Conservation (phyloP, 2,797 vertebrate species). For the Odontamblyopus lacepedii region DNA sequence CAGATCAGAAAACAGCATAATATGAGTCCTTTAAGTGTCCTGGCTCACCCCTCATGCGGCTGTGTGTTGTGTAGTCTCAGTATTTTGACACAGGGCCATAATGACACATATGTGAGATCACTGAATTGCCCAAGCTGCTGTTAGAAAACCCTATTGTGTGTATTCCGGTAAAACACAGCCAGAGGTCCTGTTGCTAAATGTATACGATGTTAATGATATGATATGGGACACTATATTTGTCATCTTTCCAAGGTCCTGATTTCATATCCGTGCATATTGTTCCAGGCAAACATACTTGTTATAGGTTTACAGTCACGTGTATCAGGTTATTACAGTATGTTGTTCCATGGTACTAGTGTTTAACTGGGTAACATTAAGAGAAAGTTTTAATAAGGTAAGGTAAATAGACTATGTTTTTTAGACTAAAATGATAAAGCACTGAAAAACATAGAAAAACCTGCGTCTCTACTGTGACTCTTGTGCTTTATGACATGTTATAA, state of each 20-base stretch:
- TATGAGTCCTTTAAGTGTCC: background rate
- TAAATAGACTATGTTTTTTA: too few relatives aligned
- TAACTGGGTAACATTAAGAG: too few relatives aligned
- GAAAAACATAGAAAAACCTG: too few relatives aligned
- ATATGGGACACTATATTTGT: slow-evolving; percentile 31
- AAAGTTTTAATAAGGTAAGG: too few relatives aligned
- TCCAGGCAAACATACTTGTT: background rate
- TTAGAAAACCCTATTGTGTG: background rate
- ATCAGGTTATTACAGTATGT: background rate
- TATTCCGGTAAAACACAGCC: slow-evolving; percentile 20
- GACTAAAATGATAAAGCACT: too few relatives aligned
- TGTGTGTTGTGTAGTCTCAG: background rate
- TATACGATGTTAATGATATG: slow-evolving; percentile 27
- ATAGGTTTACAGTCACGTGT: background rate
- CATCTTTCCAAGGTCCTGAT: background rate
- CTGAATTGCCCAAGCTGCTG: background rate
- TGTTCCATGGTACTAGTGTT: too few relatives aligned
- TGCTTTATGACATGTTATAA: too few relatives aligned
- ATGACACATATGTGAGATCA: slow-evolving; percentile 15
- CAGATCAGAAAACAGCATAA: too few relatives aligned
- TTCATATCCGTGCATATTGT: background rate
- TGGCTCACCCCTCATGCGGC: background rate
- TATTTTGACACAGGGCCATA: background rate
- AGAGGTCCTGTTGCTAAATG: slow-evolving; percentile 2
- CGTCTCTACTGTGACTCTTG: too few relatives aligned